Conservation (phyloP, 2,113 vertebrate genomes). For the Aptenodytes forsteri region DNA sequence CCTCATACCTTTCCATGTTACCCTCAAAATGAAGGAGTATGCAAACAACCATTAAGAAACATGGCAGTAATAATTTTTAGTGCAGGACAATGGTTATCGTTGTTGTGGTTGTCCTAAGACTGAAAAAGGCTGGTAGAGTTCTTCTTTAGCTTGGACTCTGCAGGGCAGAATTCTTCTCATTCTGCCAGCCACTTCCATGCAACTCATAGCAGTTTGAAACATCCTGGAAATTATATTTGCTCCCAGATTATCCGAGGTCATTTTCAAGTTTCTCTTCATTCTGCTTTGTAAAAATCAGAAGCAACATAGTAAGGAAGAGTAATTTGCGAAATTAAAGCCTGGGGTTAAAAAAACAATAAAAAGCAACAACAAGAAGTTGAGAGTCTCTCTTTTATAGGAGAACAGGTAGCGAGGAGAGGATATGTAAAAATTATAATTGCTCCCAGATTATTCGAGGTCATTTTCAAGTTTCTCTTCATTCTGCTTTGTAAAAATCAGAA, state of each 20-base stretch:
- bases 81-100: background rate
- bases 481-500: background rate
- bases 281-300: background rate
- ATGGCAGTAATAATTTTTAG: background rate
- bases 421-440: too few relatives aligned
- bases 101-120: background rate
- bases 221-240: background rate
- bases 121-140: background rate
- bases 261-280: background rate
- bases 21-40: background rate
- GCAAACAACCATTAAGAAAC: background rate
- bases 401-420: background rate
- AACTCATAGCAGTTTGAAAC: background rate
- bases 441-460: too few relatives aligned
- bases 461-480: background rate
- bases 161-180: background rate
- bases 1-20: background rate
- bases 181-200: background rate
- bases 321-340: background rate
- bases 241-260: background rate
- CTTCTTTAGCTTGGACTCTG: background rate
- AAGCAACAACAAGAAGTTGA: background rate
- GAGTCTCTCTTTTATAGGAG: background rate
- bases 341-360: background rate
- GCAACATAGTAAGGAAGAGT: background rate